Conservation (phyloP, 2,113 vertebrate species). For the Zosterops borbonicus region DNA sequence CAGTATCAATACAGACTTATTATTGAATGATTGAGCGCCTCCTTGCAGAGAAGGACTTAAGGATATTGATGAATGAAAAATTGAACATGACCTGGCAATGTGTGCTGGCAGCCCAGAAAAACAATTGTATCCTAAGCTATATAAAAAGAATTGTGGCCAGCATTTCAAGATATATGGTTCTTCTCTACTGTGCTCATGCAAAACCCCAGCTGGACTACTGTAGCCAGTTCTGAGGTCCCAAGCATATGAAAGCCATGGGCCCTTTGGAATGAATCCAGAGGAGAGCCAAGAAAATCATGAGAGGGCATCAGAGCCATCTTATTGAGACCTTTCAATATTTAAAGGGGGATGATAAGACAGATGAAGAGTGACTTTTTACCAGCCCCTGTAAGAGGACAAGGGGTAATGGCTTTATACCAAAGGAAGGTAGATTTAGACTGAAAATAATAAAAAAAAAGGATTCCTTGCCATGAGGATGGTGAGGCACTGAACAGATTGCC, state of each 20-base stretch:
- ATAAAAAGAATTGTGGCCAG: neutral
- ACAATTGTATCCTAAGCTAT: neutral
- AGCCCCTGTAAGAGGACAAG: neutral
- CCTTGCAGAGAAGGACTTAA: neutral
- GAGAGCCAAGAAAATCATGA: neutral
- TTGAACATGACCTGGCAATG: rapidly evolving
- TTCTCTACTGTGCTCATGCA: neutral
- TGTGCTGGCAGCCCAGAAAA: neutral
- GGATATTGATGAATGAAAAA: neutral
- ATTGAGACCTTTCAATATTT: neutral
- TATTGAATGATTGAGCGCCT: neutral
- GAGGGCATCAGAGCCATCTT: neutral
- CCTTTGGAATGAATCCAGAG: neutral
- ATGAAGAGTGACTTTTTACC: neutral
- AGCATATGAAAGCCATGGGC: neutral
- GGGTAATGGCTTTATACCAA: neutral
- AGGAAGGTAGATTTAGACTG: neutral
- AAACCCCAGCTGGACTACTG: neutral
- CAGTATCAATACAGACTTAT: neutral
- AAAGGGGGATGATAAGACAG: neutral
- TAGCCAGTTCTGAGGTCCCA: neutral
- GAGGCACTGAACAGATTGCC: neutral
- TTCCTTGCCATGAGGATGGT: neutral
- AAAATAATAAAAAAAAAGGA: no score
- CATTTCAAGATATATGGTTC: neutral